A percentile compares a stretch with the other conserved stretches of the same genome.
Conservation (phyloP, 2,888 invertebrate genomes). For the Plagiodera versicolora region DNA sequence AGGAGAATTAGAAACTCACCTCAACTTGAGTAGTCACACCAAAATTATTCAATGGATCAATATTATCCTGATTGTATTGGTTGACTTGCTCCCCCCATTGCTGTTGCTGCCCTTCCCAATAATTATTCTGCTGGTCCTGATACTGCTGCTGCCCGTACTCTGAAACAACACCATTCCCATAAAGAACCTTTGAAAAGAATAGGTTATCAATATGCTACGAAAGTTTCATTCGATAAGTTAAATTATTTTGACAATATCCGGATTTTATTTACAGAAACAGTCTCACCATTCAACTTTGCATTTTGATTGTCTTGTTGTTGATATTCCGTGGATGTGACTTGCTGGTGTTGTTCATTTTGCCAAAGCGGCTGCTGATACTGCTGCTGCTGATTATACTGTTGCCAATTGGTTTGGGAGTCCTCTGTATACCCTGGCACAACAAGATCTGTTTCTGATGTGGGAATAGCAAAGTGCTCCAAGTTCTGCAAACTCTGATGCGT, state of each 20-base stretch:
- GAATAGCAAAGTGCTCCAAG: slow-evolving; percentile 6
- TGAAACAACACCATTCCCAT: background rate
- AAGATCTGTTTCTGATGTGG: slow-evolving; percentile 25
- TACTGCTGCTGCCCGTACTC: slow-evolving; percentile 24
- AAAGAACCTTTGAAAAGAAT: background rate
- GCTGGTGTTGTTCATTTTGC: slow-evolving; percentile 44
- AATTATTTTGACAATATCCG: background rate
- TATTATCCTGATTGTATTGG: slow-evolving; percentile 43
- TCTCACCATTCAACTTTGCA: slow-evolving; percentile 24
- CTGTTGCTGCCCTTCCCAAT: slow-evolving; percentile 42
- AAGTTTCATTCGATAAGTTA: too few relatives aligned
- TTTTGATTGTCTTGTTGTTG: slow-evolving; percentile 36
- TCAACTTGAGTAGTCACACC: slow-evolving; percentile 49
- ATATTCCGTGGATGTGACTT: slow-evolving; percentile 28
- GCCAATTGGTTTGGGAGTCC: slow-evolving; percentile 35
- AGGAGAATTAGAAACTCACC: slow-evolving; percentile 41
- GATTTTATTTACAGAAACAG: background rate
- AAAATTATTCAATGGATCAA: slow-evolving; percentile 43
- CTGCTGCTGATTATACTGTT: slow-evolving; percentile 41
- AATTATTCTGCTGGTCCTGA: slow-evolving; percentile 42
- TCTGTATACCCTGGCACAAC: slow-evolving; percentile 28
- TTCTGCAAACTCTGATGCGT: slow-evolving; percentile 39
- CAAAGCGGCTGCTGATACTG: slow-evolving; percentile 33
- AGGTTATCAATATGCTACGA: too few relatives aligned
- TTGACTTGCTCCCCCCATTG: slow-evolving; percentile 39